These are phyloP conservation scores for Morone saxatilis DNA, from an alignment of 2,113 vertebrate genomes.

Conservation along the genomic window DNA sequence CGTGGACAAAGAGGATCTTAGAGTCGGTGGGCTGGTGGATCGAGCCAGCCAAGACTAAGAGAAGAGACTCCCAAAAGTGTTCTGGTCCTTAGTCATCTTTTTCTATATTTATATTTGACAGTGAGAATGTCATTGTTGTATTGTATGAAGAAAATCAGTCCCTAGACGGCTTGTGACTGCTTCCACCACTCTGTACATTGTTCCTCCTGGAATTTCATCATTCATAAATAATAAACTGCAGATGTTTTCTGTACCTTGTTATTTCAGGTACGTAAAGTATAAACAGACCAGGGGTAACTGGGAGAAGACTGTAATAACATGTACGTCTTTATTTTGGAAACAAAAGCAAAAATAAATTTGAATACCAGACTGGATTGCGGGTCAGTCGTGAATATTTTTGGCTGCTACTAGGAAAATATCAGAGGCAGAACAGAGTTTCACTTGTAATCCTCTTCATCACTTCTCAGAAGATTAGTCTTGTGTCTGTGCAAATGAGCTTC, in stretches of 20 bases:
- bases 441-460: too few relatives aligned
- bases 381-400: too few relatives aligned
- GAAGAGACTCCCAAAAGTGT: conserved; percentile 20
- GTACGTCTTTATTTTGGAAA: neutral
- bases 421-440: too few relatives aligned
- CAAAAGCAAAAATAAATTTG: neutral
- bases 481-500: too few relatives aligned
- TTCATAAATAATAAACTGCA: neutral
- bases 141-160: neutral
- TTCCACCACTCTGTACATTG: conserved; percentile 9
- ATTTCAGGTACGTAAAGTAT: neutral
- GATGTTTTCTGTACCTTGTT: neutral
- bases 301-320: neutral
- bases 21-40: neutral
- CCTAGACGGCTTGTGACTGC: conserved; percentile 16
- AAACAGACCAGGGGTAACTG: neutral
- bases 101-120: conserved; percentile 63
- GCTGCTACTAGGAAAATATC: too few relatives aligned
- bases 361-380: neutral
- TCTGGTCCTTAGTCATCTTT: conserved; percentile 2
- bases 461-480: too few relatives aligned
- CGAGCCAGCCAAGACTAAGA: neutral
- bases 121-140: neutral
- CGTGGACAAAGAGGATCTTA: too few relatives aligned
- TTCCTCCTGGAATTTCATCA: conserved; percentile 18